Conservation (phyloP, 2,113 vertebrate genomes). For the Embiotoca jacksoni region DNA sequence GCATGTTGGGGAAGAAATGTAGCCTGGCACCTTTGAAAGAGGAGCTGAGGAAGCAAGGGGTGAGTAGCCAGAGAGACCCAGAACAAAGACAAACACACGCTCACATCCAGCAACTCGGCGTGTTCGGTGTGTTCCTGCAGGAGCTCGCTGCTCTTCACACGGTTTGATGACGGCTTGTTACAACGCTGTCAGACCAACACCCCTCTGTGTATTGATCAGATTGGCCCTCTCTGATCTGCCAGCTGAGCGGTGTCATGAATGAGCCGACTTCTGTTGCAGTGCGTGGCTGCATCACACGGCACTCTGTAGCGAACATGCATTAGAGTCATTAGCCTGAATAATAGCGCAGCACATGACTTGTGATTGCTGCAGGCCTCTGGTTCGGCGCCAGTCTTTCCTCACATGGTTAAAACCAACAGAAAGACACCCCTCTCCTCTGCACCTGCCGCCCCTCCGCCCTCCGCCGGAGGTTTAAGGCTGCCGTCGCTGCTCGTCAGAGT, state of each 20-base stretch:
- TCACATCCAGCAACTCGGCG: background rate
- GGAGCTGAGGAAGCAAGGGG: conserved; percentile 95
- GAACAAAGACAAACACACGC: conserved; percentile 9
- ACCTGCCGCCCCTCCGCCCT: conserved; percentile 32
- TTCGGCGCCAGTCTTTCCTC: conserved; percentile 36
- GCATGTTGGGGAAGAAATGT: conserved; percentile 99
- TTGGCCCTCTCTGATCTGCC: conserved; percentile 33
- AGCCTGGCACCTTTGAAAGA: conserved; percentile 96
- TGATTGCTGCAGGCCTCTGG: conserved; percentile 46
- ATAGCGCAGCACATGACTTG: conserved; percentile 60
- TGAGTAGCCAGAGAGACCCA: conserved; percentile 76
- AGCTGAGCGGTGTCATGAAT: conserved; percentile 49
- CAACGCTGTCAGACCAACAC: conserved; percentile 11
- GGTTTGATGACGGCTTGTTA: conserved; percentile 14
- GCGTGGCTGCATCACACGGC: conserved; percentile 51
- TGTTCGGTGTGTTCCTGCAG: conserved; percentile 13
- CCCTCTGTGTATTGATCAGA: conserved; percentile 8
- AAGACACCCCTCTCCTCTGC: background rate
- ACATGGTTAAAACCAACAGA: background rate
- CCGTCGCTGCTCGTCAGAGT: conserved; percentile 73
- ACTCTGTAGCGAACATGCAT: conserved; percentile 55
- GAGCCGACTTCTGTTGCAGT: conserved; percentile 46
- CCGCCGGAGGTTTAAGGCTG: conserved; percentile 49
- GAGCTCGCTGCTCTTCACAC: background rate
- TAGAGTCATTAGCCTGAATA: conserved; percentile 63